Evolutionary conservation across 2,113 vertebrate species (phyloP).

Genomic region (Eolophus roseicapilla): DNA sequence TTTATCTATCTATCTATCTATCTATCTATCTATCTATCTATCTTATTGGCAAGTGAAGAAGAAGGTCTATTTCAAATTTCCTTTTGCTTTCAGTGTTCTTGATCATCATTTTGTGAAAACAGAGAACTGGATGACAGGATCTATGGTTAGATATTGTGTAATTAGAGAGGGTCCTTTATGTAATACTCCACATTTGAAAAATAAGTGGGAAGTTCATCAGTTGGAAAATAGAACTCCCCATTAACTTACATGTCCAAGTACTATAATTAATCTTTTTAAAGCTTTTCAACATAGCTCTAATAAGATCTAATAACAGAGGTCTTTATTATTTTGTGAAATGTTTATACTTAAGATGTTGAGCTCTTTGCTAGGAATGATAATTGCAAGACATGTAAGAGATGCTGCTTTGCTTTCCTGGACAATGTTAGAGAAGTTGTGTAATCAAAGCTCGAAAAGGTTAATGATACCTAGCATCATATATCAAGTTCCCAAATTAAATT

Average conservation of each 20-base stretch:
- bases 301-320: background rate
- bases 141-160: background rate
- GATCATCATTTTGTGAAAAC: background rate
- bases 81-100: background rate
- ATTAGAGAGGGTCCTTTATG: background rate
- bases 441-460: background rate
- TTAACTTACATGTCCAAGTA: background rate
- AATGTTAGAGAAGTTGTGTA: background rate
- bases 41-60: background rate
- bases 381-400: background rate
- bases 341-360: background rate
- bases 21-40: background rate
- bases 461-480: background rate
- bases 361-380: background rate
- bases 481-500: background rate
- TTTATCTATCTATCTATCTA: background rate
- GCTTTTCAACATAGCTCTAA: background rate
- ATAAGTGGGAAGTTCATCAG: background rate
- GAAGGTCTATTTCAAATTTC: background rate
- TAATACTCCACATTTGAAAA: background rate
- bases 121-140: background rate
- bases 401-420: background rate
- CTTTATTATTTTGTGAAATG: background rate
- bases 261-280: background rate
- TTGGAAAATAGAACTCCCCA: background rate